phyloP scores from a whole-genome alignment of 1,140 invertebrate genomes.

The Solen grandis region DNA sequence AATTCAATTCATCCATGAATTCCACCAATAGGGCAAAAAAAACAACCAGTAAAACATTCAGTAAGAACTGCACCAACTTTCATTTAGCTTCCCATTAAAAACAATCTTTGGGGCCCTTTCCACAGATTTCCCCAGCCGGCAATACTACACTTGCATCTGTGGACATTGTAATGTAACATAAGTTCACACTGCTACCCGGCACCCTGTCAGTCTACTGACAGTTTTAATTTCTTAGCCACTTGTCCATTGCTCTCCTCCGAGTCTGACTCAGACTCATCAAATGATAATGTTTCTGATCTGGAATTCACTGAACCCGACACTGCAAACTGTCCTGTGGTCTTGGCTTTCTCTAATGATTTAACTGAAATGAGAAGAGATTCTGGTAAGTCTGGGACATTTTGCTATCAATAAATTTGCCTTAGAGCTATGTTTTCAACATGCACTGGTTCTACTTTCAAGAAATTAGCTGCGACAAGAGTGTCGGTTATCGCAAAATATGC shows the following conservation, averaged over 20 bases:
- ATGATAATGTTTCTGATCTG: constrained; percentile 39
- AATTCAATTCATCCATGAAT: no score
- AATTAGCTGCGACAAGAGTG: background rate
- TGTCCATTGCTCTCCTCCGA: constrained; percentile 55
- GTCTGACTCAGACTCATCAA: constrained; percentile 50
- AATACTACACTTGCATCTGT: no score
- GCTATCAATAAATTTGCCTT: background rate
- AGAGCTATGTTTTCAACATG: background rate
- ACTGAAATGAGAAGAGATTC: constrained; percentile 85
- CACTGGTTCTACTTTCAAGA: background rate
- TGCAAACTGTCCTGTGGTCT: constrained; percentile 85
- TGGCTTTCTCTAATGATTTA: constrained; percentile 87
- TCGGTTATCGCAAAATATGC: no score
- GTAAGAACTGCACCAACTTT: no score
- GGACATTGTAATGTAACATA: no score
- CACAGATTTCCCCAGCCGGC: no score
- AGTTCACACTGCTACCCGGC: no score
- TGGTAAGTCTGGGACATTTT: no score
- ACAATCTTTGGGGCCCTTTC: no score
- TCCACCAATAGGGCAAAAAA: no score
- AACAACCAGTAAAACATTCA: no score
- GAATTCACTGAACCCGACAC: constrained; percentile 77
- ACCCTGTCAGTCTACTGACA: constrained; percentile 38
- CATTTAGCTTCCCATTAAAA: no score
- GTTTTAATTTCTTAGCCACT: constrained; percentile 52